Evolutionary conservation across 2,888 invertebrate genomes (phyloP).

Genomic region (Andrena bucephala): DNA sequence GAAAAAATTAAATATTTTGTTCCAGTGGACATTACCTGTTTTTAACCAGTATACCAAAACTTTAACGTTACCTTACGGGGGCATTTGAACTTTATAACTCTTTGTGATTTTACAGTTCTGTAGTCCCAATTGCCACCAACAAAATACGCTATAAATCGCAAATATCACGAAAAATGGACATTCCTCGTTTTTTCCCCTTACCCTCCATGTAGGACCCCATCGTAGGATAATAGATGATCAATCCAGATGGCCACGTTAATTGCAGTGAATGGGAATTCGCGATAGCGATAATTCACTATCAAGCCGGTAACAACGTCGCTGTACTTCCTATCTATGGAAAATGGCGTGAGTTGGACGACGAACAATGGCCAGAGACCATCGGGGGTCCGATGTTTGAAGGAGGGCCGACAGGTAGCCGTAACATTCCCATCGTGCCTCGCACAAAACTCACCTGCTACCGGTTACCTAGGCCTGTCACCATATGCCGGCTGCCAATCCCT

Average conservation of each 20-base stretch:
- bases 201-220: too few relatives aligned
- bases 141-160: too few relatives aligned
- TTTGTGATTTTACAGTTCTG: too few relatives aligned
- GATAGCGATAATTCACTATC: slow-evolving; percentile 64
- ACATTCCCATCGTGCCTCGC: slow-evolving; percentile 79
- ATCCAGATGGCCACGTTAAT: slow-evolving; percentile 52
- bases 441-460: slow-evolving; percentile 82
- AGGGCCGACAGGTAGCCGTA: slow-evolving; percentile 73
- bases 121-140: too few relatives aligned
- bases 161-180: too few relatives aligned
- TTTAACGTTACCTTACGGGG: too few relatives aligned
- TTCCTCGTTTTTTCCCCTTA: too few relatives aligned
- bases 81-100: too few relatives aligned
- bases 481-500: slow-evolving; percentile 69
- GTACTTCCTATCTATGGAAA: slow-evolving; percentile 65
- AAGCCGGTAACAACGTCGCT: slow-evolving; percentile 37
- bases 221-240: slow-evolving; percentile 10
- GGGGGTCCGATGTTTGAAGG: slow-evolving; percentile 58
- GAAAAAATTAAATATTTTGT: too few relatives aligned
- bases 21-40: too few relatives aligned
- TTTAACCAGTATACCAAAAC: too few relatives aligned
- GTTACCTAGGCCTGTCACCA: slow-evolving; percentile 73
- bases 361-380: slow-evolving; percentile 55
- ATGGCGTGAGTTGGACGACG: slow-evolving; percentile 45
- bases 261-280: slow-evolving; percentile 53